phyloP scores from a whole-genome alignment of 2,888 invertebrate species.

The Polyploca ridens region DNA sequence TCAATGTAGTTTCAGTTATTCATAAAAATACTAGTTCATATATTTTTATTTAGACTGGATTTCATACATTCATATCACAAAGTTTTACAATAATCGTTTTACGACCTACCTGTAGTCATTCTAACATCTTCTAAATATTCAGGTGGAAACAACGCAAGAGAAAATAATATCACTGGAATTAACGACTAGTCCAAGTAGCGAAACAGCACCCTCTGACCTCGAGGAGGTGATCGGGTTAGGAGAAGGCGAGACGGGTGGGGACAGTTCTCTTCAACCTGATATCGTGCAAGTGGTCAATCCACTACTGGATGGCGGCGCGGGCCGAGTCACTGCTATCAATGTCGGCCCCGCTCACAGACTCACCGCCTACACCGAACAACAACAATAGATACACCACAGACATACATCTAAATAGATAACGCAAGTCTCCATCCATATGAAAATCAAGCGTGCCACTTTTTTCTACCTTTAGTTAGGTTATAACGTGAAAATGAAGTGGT shows the following conservation, averaged over 20 bases:
- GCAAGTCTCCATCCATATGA: too few relatives aligned
- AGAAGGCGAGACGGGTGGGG: constrained; percentile 73
- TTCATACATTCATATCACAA: too few relatives aligned
- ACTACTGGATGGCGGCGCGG: constrained; percentile 75
- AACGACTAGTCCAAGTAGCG: constrained; percentile 87
- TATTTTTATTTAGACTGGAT: too few relatives aligned
- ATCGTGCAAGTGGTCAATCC: constrained; percentile 83
- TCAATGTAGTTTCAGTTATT: not conserved
- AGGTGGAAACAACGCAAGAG: constrained; percentile 96
- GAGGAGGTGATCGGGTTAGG: constrained; percentile 64
- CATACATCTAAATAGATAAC: constrained; percentile 2
- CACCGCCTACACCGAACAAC: constrained; percentile 65
- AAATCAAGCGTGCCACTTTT: too few relatives aligned
- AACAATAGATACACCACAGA: constrained; percentile 37
- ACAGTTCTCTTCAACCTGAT: constrained; percentile 82
- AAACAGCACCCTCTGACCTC: constrained; percentile 79
- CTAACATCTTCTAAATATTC: constrained; percentile 23
- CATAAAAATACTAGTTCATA: not conserved
- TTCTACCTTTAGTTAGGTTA: too few relatives aligned
- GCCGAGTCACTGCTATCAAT: constrained; percentile 75
- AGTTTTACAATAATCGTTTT: too few relatives aligned
- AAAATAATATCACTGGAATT: constrained; percentile 95
- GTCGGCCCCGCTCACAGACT: constrained; percentile 74
- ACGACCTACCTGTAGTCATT: not conserved
- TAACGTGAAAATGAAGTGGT: too few relatives aligned